Conservation (phyloP, 2,888 invertebrate species). For the Luperina nickerlii region DNA sequence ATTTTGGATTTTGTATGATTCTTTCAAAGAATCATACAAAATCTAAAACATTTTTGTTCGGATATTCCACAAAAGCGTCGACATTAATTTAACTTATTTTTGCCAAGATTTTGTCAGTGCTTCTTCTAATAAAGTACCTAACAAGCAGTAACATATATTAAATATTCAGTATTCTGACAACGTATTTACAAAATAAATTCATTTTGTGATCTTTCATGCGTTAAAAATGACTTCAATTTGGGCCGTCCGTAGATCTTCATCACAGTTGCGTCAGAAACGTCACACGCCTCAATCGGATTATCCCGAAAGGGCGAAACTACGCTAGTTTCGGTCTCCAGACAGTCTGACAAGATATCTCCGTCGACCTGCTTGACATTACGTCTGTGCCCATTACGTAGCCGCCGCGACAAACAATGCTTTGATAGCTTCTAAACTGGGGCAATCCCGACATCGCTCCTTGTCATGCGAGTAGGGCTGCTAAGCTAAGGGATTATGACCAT, state of each 20-base stretch:
- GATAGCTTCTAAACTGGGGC: conserved; percentile 85
- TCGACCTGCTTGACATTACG: conserved; percentile 74
- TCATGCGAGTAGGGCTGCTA: conserved; percentile 76
- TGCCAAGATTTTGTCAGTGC: neutral
- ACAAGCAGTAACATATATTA: neutral
- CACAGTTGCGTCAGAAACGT: conserved; percentile 48
- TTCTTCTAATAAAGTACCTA: no score
- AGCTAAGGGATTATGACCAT: conserved; percentile 57
- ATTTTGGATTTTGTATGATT: neutral
- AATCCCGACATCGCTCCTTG: conserved; percentile 84
- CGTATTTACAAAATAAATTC: conserved; percentile 9
- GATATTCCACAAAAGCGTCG: neutral
- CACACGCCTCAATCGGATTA: conserved; percentile 59
- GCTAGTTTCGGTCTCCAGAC: conserved; percentile 73
- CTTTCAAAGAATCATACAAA: no score
- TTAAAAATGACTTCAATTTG: conserved; percentile 44
- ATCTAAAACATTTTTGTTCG: no score
- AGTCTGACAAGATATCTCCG: conserved; percentile 73
- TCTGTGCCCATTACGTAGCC: conserved; percentile 75
- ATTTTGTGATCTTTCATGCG: conserved; percentile 17
- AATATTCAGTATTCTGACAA: conserved; percentile 22
- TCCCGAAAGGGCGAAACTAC: conserved; percentile 62
- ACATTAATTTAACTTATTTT: neutral
- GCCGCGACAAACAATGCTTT: conserved; percentile 85
- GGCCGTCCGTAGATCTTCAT: conserved; percentile 42